Base-by-base conservation (phyloP, 1,140 invertebrate species). In the Zeugodacus cucurbitae region DNA sequence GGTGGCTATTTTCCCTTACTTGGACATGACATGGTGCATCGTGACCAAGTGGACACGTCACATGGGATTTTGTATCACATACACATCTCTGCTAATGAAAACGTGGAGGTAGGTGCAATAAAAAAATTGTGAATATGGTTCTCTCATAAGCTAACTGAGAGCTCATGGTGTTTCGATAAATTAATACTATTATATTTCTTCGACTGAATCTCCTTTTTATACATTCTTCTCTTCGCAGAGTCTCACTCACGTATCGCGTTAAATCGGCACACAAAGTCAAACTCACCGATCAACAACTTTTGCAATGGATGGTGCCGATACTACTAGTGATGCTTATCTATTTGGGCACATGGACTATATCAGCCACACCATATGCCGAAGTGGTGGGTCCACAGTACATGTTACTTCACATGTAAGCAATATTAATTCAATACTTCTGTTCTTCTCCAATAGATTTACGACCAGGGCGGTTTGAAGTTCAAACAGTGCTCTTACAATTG, bases 231-330 rank as follows among this genome's bases (percentile, higher is more conserved):
- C 32, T 29, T 74, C 93, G 2, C 0, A 98, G 98, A 90, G 98
- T 99, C 44, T 98, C 98, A 0, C 94, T 98, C 67, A 98, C 98
- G 22, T 98, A 98, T 94, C 96, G 97, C n/a, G 97, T 98, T 0
- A 98, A 98, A 92, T 98, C 97, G 37, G 97, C 97, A 0, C 98
- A 98, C 90, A 98, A 98, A 93, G 95, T 98, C 26, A 98, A 98
- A 91, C 94, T 99, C 37, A 98, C 98, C 3, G 98, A 99, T 93
- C 97, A 97, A 91, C 97, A 97, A 91, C 92, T 99, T 54, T 91
- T 98, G 32, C 98, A 98, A 90, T 98, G 98, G 97, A 97, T 98
- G 95, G 96, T 97, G 5, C 97, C 98, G 0, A 97, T 98, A 87
- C 92, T 98, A 4, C 94, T 98, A 6, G 96, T 98, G 8, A 97